These are phyloP conservation scores for Pseudoips prasinana DNA, from an alignment of 2,888 invertebrate species.

Conservation along the genomic window DNA sequence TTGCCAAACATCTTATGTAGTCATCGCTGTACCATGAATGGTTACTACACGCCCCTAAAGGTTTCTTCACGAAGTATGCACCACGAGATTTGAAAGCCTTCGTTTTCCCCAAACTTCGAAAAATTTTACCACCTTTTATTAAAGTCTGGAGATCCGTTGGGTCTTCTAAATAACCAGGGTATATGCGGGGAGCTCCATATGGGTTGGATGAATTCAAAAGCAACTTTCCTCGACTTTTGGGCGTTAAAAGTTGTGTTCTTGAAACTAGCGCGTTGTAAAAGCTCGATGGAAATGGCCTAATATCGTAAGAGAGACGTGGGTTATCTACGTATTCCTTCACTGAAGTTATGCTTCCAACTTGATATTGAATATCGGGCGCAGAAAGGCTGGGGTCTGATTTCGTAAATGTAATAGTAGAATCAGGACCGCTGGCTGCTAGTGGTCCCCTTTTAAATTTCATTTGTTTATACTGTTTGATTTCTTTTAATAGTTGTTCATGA, in stretches of 20 bases:
- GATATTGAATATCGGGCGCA: constrained; percentile 84
- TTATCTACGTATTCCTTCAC: constrained; percentile 77
- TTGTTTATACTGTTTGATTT: constrained; percentile 57
- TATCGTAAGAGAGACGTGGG: constrained; percentile 47
- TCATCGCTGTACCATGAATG: constrained; percentile 82
- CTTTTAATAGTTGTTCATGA: constrained; percentile 54
- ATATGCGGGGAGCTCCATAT: constrained; percentile 85
- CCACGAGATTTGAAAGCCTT: constrained; percentile 79
- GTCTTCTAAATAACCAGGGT: constrained; percentile 84
- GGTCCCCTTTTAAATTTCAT: constrained; percentile 65
- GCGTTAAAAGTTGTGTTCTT: constrained; percentile 80
- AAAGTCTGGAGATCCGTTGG: constrained; percentile 82
- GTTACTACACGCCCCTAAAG: constrained; percentile 80
- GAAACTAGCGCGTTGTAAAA: constrained; percentile 83
- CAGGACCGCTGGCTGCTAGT: constrained; percentile 75
- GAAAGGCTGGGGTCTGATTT: constrained; percentile 69
- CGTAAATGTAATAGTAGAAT: constrained; percentile 80
- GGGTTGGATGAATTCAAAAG: constrained; percentile 85
- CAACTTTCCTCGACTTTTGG: constrained; percentile 83
- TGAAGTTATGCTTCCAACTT: constrained; percentile 65
- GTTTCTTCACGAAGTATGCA: constrained; percentile 73
- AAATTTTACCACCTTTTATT: constrained; percentile 82
- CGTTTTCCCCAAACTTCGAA: constrained; percentile 80
- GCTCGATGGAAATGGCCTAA: constrained; percentile 69
- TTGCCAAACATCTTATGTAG: constrained; percentile 84